Percentiles rank a stretch among this genome's conserved stretches.
These are phyloP conservation scores for Scolopax bukidnonensis DNA, from an alignment of 2,797 vertebrate species.

Conservation along the genomic window DNA sequence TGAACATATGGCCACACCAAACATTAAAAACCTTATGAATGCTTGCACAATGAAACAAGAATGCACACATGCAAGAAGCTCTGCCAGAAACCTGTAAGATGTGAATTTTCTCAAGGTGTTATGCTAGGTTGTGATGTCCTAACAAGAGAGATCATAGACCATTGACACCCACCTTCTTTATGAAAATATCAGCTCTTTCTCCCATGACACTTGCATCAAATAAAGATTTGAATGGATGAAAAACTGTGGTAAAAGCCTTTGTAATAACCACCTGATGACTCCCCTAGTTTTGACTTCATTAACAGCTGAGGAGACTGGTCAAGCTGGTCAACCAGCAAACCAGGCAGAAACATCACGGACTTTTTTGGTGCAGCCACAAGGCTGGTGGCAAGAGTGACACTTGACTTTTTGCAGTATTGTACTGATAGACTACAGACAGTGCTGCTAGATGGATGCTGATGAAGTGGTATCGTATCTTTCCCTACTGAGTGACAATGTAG, in stretches of 20 bases:
- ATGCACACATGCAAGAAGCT: background rate
- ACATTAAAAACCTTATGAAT: background rate
- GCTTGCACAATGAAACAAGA: background rate
- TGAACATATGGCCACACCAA: background rate
- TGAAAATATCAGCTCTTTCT: background rate
- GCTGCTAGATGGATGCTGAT: rapidly evolving
- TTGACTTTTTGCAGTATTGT: background rate
- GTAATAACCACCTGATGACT: background rate
- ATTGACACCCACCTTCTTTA: background rate
- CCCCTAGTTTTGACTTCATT: background rate
- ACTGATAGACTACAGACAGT: background rate
- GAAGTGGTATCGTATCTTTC: background rate
- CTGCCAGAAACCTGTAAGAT: background rate
- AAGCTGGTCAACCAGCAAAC: background rate
- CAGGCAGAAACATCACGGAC: background rate
- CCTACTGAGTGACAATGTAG: background rate
- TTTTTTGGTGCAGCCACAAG: background rate
- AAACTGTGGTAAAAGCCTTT: background rate
- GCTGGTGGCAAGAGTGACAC: too few relatives aligned
- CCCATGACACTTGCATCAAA: background rate
- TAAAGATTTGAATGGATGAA: background rate
- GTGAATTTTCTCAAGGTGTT: background rate
- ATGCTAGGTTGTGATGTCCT: background rate
- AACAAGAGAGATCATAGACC: background rate
- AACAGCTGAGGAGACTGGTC: background rate